phyloP scores from a whole-genome alignment of 2,797 vertebrate genomes.

The Sebastes elongatus region DNA sequence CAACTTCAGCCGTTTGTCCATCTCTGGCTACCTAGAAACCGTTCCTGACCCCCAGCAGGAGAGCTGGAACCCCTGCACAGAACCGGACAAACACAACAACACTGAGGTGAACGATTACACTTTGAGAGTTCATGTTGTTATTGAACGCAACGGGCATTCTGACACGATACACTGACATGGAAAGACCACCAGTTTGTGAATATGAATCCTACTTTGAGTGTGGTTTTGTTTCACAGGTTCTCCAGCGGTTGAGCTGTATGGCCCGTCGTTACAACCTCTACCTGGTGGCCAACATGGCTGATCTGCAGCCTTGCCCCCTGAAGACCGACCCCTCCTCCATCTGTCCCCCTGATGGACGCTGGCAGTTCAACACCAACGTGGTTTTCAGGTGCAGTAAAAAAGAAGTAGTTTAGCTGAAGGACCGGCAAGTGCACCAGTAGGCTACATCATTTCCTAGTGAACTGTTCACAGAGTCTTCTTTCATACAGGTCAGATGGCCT shows the following conservation, averaged over 20 bases:
- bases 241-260: constrained; percentile 92
- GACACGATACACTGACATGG: neutral
- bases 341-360: constrained; percentile 87
- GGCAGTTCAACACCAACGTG: constrained; percentile 95
- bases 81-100: constrained; percentile 83
- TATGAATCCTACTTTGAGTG: neutral
- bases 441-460: rapidly evolving
- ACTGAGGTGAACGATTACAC: constrained; percentile 85
- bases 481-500: constrained; percentile 75
- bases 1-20: constrained; percentile 90
- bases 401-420: neutral
- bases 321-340: constrained; percentile 47
- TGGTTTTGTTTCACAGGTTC: constrained; percentile 78
- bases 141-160: no score
- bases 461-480: neutral
- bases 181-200: neutral
- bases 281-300: constrained; percentile 91
- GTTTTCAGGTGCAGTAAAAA: constrained; percentile 76
- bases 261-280: constrained; percentile 86
- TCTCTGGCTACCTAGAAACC: constrained; percentile 89
- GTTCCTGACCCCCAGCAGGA: constrained; percentile 81
- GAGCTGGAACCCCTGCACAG: constrained; percentile 92
- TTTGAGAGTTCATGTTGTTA: neutral
- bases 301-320: constrained; percentile 83
- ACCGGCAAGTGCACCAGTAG: no score